Conservation (phyloP, 2,888 invertebrate genomes). For the Napeogenes sylphis region DNA sequence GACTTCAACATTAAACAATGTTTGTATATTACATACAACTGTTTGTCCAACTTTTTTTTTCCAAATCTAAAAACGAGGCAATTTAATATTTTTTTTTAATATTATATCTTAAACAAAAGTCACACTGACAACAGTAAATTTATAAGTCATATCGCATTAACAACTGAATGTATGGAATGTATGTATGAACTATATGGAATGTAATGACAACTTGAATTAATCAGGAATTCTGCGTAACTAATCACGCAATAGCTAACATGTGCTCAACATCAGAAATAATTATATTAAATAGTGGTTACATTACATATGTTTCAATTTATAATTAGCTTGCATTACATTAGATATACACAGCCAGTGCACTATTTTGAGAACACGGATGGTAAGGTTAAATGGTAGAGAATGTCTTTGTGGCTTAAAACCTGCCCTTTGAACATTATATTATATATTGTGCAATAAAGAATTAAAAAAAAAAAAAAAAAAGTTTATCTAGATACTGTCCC, state of each 20-base stretch:
- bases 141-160: constrained; percentile 21
- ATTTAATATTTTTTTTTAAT: too few relatives aligned
- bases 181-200: background rate
- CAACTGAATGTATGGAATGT: constrained; percentile 5
- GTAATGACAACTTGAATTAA: constrained; percentile 23
- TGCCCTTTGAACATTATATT: too few relatives aligned
- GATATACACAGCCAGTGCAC: background rate
- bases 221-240: constrained; percentile 15
- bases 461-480: too few relatives aligned
- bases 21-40: too few relatives aligned
- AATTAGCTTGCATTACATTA: background rate
- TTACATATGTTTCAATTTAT: background rate
- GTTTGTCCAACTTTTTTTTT: too few relatives aligned
- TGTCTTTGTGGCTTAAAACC: too few relatives aligned
- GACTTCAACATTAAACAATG: too few relatives aligned
- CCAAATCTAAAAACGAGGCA: too few relatives aligned
- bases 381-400: too few relatives aligned
- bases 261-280: constrained; percentile 6
- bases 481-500: constrained; percentile 7
- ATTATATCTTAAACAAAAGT: too few relatives aligned
- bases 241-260: background rate
- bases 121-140: background rate
- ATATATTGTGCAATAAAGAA: too few relatives aligned
- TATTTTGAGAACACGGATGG: too few relatives aligned
- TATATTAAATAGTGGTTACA: background rate